phyloP scores from a whole-genome alignment of 2,797 vertebrate species.

The Poecile montanus region DNA sequence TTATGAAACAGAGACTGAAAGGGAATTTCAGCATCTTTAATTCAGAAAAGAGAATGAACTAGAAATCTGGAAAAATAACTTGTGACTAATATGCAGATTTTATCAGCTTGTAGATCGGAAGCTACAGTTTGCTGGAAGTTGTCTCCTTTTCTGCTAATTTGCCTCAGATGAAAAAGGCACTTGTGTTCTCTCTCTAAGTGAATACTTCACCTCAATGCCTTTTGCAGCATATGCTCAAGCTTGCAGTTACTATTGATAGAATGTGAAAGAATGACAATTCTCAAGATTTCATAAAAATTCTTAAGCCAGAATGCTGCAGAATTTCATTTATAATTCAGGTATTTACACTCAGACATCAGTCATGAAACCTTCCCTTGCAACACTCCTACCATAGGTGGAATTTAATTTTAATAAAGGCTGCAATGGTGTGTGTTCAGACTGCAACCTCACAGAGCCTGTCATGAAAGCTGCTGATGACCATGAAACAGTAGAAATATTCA shows the following conservation, averaged over 20 bases:
- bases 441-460: background rate
- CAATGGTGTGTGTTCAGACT: background rate
- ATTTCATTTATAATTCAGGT: background rate
- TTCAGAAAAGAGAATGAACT: slow-evolving; percentile 30
- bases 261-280: background rate
- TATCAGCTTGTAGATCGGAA: slow-evolving; percentile 57
- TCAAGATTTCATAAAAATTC: background rate
- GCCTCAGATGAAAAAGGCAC: slow-evolving; percentile 53
- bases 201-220: slow-evolving; percentile 30
- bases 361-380: background rate
- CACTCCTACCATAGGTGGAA: background rate
- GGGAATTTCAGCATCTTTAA: slow-evolving; percentile 17
- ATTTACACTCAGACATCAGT: background rate
- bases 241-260: slow-evolving; percentile 62
- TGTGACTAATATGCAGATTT: slow-evolving; percentile 67
- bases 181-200: slow-evolving; percentile 42
- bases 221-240: slow-evolving; percentile 51
- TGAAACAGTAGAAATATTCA: background rate
- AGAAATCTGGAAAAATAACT: slow-evolving; percentile 57
- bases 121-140: slow-evolving; percentile 53
- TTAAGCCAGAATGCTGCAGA: background rate
- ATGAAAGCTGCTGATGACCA: background rate
- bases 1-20: slow-evolving; percentile 29
- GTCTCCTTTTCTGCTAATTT: slow-evolving; percentile 54
- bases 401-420: background rate